Base-by-base conservation (phyloP, 2,888 invertebrate genomes). In the Caenorhabditis sp. region DNA sequence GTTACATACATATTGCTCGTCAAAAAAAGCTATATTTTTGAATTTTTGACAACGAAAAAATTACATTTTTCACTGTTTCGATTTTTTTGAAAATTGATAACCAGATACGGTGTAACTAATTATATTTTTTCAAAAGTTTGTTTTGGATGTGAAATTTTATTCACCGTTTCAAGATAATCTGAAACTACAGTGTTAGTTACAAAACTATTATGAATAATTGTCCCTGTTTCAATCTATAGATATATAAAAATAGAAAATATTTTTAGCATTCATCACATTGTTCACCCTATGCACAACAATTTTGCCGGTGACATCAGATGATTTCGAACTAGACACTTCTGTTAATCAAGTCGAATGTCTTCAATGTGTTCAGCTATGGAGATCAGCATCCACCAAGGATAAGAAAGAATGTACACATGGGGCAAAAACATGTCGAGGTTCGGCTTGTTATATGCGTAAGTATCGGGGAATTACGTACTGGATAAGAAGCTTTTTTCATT, bases 361-460 rank as follows among this genome's bases (percentile, higher is more conserved):
- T 26, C 80, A 83, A 60, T 83, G 83, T 66, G 78, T 83, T 17
- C 81, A 80, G 50, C 27, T 80, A 43, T 80, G 80, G 80, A 61
- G 70, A 59, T 77, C 77, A 17, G 81, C 78, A 27, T 77, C 78
- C 17, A 43, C 43, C 25, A 74, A 76, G 25, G 80, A 80, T 61
- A 66, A 73, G n/a, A 77, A 77, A 63, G 72, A 76, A 1, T 83
- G 83, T 62, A 76, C 72, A 26, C 71, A 66, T 43, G 73, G 78
- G 52, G 80, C 81, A 21, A 63, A 70, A 10, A 83, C 81, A n/a
- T 83, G 83, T 60, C 61, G 61, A 17, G 83, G 80, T 21, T 78
- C 74, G 49, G 83, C 83, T 20, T 83, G 83, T 66, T 83, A 80
- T 70, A 83, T 83, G 83, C 74, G 81, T 81, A 38, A 75, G 80